phyloP scores from a whole-genome alignment of 92 coral and sea anemone genomes.

The Zoanthus solanderi region DNA sequence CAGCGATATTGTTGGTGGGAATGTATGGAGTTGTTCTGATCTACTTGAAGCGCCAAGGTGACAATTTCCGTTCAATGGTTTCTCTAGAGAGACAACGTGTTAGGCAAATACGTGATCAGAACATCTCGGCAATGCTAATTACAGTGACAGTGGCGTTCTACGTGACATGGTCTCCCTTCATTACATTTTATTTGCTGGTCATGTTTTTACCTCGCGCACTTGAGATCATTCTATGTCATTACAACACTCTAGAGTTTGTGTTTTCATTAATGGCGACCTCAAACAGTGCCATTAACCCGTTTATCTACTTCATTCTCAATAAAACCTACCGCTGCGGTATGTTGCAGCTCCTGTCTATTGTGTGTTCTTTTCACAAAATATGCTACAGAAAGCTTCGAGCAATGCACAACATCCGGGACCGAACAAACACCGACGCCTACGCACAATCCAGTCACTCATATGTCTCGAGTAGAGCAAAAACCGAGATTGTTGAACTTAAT shows the following conservation, averaged over 20 bases:
- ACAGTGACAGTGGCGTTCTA: slow-evolving; percentile 21
- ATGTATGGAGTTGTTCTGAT: slow-evolving; percentile 1
- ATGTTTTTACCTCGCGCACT: neutral
- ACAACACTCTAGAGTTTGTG: slow-evolving; percentile 10
- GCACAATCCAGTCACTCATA: neutral
- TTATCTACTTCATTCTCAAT: slow-evolving; percentile 35
- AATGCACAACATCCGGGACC: slow-evolving; percentile 15
- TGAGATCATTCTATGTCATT: neutral
- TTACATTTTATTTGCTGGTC: neutral
- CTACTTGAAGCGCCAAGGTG: slow-evolving; percentile 23
- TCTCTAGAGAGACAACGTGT: slow-evolving; percentile 39
- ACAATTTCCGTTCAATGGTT: slow-evolving; percentile 36
- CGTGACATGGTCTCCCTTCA: slow-evolving; percentile 29
- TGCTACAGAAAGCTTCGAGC: slow-evolving; percentile 13
- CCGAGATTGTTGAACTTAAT: slow-evolving; percentile 11
- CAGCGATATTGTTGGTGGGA: slow-evolving; percentile 14
- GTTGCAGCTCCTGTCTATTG: neutral
- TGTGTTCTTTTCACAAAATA: slow-evolving; percentile 11
- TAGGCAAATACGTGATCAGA: slow-evolving; percentile 27
- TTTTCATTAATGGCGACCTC: neutral
- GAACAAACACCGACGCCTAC: slow-evolving; percentile 11
- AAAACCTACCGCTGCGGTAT: slow-evolving; percentile 32
- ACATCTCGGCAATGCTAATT: slow-evolving; percentile 32
- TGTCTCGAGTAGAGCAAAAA: neutral
- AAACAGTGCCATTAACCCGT: slow-evolving; percentile 33